These are phyloP conservation scores for Anagyrus pseudococci DNA, from an alignment of 2,888 invertebrate genomes.

Conservation along the genomic window DNA sequence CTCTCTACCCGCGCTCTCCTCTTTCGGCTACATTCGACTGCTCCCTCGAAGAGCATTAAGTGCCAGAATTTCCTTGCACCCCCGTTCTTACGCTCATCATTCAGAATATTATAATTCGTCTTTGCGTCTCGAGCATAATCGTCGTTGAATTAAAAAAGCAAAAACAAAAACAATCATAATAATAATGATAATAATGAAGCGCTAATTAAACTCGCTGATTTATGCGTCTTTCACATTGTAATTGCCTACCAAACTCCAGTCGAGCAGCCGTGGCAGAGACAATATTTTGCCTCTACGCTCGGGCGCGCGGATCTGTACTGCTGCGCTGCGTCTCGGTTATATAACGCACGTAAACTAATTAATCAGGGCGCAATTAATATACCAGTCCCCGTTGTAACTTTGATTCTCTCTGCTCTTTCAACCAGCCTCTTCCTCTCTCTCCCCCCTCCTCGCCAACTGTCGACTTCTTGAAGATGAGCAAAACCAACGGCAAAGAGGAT, in stretches of 20 bases:
- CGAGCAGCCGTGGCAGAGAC: conserved; percentile 38
- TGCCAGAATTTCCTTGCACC: conserved; percentile 7
- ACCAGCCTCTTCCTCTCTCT: conserved; percentile 9
- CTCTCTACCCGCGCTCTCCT: not conserved
- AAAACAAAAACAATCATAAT: conserved; percentile 36
- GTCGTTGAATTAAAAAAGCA: not conserved
- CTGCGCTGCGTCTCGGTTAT: conserved; percentile 28
- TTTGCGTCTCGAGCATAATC: conserved; percentile 11
- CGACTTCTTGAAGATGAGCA: conserved; percentile 28
- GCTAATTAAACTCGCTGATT: conserved; percentile 60
- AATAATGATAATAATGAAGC: conserved; percentile 60
- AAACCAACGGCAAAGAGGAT: conserved; percentile 42
- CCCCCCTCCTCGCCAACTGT: conserved; percentile 12
- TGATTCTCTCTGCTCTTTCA: conserved; percentile 24
- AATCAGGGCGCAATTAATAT: conserved; percentile 55
- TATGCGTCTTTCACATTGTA: conserved; percentile 62
- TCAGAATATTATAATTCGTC: conserved; percentile 40
- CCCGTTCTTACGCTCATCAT: conserved; percentile 22
- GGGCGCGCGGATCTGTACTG: conserved; percentile 34
- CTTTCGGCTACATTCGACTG: not conserved
- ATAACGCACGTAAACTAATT: conserved; percentile 56
- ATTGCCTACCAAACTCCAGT: conserved; percentile 58
- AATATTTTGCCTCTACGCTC: conserved; percentile 40
- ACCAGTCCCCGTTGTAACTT: conserved; percentile 37
- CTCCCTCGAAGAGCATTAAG: conserved; percentile 9